Evolutionary conservation across 2,888 invertebrate genomes (phyloP), one percentile per base, ranked within the genome.

Genomic region (Athalia cordata): DNA sequence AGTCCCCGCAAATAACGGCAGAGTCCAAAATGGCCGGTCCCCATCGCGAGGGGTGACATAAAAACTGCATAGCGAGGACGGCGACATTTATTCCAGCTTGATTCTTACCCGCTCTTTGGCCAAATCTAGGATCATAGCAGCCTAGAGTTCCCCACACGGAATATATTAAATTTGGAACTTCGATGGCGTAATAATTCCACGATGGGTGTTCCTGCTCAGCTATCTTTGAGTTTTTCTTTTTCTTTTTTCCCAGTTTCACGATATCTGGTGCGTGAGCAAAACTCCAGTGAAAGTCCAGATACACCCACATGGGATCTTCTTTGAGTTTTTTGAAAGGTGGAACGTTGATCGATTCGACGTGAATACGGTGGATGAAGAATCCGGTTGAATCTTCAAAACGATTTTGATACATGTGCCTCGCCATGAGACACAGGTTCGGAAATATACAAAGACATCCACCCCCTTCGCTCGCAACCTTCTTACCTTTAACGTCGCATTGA

Each of bases 241-340:
- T 55, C n/a, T 64, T 78, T 13, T 55, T 72, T 57, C 64, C 55
- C 7, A 13, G 55, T 29, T 65, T 50, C 3, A 61, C 78, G n/a
- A 81, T 74, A 5, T 78, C 66, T 3, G 80, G 77, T 0, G 83
- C 83, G 67, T 86, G 84, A 9, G 79, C 77, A 50, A 86, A 87
- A 61, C 86, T 86, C 90, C 90, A 90, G 5, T 89, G 88, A 57
- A 86, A 89, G 62, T 90, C 90, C 4, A 90, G 75, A 66, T 90
- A 90, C 4, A 86, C 79, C 90, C 90, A 90, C 82, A 89, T 87
- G 0, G 89, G 87, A 78, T 90, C 90, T 76, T 90, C 90, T 5
- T 84, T 81, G 45, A 87, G 87, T 3, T 83, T 81, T 3, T 79
- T 80, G 61, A 77, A 84, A 0, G 84, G 66, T 0, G 82, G 81